These are phyloP conservation scores for Catamblyrhynchus diadema DNA, from an alignment of 2,797 vertebrate genomes.

Conservation along the genomic window DNA sequence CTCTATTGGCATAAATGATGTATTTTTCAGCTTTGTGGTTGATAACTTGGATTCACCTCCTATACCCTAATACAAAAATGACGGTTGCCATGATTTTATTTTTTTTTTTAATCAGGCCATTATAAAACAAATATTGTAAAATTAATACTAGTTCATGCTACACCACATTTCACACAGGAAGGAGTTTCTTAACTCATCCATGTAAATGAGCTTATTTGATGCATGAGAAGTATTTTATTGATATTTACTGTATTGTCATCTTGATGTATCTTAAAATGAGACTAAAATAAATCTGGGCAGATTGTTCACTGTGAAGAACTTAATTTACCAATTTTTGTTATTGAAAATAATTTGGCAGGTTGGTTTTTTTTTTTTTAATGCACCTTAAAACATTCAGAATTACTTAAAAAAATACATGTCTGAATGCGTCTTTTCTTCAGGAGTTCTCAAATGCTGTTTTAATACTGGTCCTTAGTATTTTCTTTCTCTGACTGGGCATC, in stretches of 20 bases:
- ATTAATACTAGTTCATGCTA: not conserved
- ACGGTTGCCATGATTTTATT: not conserved
- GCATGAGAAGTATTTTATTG: not conserved
- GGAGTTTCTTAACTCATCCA: not conserved
- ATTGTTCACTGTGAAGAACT: not conserved
- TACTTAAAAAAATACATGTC: not conserved
- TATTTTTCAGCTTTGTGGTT: not conserved
- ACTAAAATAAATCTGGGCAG: not conserved
- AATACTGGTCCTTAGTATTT: not conserved
- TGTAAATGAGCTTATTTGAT: not conserved
- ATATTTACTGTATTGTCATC: not conserved
- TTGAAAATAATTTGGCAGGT: not conserved
- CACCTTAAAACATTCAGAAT: not conserved
- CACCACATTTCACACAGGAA: not conserved
- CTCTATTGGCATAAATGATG: not conserved
- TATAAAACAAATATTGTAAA: not conserved
- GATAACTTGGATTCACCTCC: not conserved
- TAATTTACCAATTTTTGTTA: not conserved
- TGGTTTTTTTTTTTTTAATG: not conserved
- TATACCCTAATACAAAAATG: not conserved
- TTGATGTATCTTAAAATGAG: not conserved
- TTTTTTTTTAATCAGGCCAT: not conserved
- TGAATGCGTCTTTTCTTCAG: not conserved
- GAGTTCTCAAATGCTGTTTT: not conserved
- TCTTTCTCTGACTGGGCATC: not conserved